Evolutionary conservation across 2,797 vertebrate genomes (phyloP).

Genomic region (Botia kubotai): DNA sequence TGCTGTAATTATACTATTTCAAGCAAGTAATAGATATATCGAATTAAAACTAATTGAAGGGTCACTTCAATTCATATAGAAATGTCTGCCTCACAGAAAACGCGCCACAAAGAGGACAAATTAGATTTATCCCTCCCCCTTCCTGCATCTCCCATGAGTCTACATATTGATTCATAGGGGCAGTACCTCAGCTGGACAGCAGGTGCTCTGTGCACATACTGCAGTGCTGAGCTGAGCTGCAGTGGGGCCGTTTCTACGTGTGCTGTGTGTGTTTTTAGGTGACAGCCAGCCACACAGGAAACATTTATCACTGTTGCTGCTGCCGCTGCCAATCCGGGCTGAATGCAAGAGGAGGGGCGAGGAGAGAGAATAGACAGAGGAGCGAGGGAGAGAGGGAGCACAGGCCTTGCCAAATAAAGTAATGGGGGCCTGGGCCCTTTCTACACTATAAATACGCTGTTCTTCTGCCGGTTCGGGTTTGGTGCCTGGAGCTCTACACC

Average conservation of each 20-base stretch:
- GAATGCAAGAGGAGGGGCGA: conserved; percentile 60
- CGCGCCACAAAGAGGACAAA: background rate
- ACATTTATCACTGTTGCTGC: conserved; percentile 69
- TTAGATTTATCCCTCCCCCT: background rate
- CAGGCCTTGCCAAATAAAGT: conserved; percentile 86
- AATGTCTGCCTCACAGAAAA: background rate
- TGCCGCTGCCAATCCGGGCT: conserved; percentile 71
- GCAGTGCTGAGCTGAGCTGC: conserved; percentile 72
- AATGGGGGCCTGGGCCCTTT: conserved; percentile 75
- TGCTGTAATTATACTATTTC: no score
- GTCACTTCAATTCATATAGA: background rate
- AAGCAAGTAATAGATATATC: background rate
- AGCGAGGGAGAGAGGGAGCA: conserved; percentile 9
- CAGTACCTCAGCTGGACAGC: conserved; percentile 45
- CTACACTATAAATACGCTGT: conserved; percentile 85
- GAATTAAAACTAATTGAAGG: background rate
- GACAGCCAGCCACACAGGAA: conserved; percentile 59
- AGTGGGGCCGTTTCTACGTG: conserved; percentile 54
- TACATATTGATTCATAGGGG: conserved; percentile 17
- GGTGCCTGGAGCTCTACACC: conserved; percentile 77
- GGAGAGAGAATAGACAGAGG: conserved; percentile 52
- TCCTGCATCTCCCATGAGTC: background rate
- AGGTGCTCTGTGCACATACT: conserved; percentile 46
- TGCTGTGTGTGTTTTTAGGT: conserved; percentile 54
- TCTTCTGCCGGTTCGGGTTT: conserved; percentile 80